Conservation (phyloP, 1,140 invertebrate species). For the Limonius californicus region DNA sequence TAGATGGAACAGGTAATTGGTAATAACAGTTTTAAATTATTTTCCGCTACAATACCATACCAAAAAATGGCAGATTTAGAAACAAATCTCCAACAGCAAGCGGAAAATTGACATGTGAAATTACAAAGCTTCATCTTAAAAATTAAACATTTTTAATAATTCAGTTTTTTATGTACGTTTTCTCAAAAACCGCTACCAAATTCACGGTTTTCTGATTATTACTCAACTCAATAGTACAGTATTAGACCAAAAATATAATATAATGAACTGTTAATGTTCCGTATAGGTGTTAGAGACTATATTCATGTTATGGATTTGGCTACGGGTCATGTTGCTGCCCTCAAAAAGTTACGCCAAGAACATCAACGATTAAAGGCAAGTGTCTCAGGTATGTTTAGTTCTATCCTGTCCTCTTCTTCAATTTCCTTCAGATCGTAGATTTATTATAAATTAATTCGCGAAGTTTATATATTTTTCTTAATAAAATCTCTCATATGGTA, state of each 20-base stretch:
- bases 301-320: slow-evolving; percentile 93
- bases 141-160: no score
- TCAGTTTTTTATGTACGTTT: no score
- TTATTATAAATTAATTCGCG: no score
- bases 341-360: slow-evolving; percentile 60
- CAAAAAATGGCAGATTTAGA: no score
- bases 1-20: slow-evolving; percentile 81
- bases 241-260: no score
- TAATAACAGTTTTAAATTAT: no score
- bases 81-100: not conserved
- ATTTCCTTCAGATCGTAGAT: not conserved
- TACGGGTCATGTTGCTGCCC: slow-evolving; percentile 80
- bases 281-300: slow-evolving; percentile 87
- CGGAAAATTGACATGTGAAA: not conserved
- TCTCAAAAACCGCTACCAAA: no score
- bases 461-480: no score
- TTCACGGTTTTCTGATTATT: no score
- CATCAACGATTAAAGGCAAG: slow-evolving; percentile 57
- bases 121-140: no score
- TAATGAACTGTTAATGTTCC: not conserved
- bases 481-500: no score
- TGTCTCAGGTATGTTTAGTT: slow-evolving; percentile 15
- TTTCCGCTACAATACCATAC: not conserved
- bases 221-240: no score
- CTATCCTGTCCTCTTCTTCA: not conserved